These are phyloP conservation scores for Hydractinia symbiolongicarpus DNA, from an alignment of 30 jellyfish, hydroid and myxozoan genomes.

Conservation along the genomic window DNA sequence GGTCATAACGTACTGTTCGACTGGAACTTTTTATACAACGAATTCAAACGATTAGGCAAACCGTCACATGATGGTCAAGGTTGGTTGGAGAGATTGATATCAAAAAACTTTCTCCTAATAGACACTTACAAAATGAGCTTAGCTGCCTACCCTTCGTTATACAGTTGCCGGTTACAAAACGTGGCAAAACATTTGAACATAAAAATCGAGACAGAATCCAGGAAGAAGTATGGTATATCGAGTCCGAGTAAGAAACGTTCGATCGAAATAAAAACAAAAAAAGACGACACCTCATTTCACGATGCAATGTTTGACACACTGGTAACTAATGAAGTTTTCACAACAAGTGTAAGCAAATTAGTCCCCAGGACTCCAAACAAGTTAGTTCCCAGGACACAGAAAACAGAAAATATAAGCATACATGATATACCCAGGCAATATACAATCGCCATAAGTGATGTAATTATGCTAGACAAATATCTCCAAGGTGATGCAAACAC, in stretches of 20 bases:
- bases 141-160: background rate
- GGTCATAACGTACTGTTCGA: slow-evolving; percentile 12
- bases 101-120: background rate
- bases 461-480: too few relatives aligned
- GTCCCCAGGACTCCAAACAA: too few relatives aligned
- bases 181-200: background rate
- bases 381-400: too few relatives aligned
- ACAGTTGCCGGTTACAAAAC: background rate
- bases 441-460: too few relatives aligned
- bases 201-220: background rate
- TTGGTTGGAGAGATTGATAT: background rate
- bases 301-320: slow-evolving; percentile 7
- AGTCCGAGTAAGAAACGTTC: background rate
- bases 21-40: background rate
- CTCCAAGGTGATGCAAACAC: too few relatives aligned
- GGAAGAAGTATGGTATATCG: background rate
- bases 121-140: slow-evolving; percentile 1
- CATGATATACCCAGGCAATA: background rate
- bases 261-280: background rate
- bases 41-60: background rate
- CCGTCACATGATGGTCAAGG: background rate
- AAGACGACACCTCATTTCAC: background rate
- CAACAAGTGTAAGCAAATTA: background rate
- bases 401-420: background rate
- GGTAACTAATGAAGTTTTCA: background rate